A percentile compares a stretch with the other conserved stretches of the same genome.
These are phyloP conservation scores for Trididemnum nubilum DNA, from an alignment of 23 tunicate species.

Conservation along the genomic window DNA sequence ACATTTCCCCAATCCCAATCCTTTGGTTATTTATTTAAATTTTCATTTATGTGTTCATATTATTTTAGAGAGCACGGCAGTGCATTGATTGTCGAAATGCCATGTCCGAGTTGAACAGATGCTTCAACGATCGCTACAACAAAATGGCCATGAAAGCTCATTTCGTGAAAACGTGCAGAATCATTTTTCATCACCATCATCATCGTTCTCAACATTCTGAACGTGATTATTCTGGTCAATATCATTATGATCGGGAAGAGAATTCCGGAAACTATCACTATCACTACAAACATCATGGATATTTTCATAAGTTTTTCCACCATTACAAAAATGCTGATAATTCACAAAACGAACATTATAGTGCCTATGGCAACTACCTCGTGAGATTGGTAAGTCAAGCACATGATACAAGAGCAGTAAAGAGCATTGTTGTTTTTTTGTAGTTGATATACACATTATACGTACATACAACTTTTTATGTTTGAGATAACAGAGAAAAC, in stretches of 20 bases:
- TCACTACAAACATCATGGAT: not conserved
- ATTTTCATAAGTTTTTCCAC: not conserved
- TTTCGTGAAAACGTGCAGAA: conserved; percentile 9
- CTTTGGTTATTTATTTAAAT: too few species aligned
- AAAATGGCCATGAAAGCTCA: not conserved
- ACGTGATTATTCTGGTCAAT: not conserved
- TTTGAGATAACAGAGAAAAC: too few species aligned
- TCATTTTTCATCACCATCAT: conserved; percentile 8
- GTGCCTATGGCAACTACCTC: conserved; percentile 8
- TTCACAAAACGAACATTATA: not conserved
- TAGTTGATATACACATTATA: too few species aligned
- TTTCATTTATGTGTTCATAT: too few species aligned
- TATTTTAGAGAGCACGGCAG: conserved; percentile 28
- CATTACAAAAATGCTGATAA: too few species aligned
- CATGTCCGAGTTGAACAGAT: not conserved
- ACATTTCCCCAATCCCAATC: too few species aligned
- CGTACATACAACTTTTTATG: too few species aligned
- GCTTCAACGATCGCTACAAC: conserved; percentile 5
- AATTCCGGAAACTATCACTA: not conserved
- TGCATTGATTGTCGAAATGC: conserved; percentile 8
- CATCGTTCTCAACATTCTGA: not conserved
- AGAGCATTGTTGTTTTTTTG: too few species aligned
- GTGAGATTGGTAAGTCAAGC: conserved; percentile 25
- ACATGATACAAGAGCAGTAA: too few species aligned
- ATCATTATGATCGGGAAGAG: not conserved